Conservation (phyloP, 2,888 invertebrate species). For the Coleophora deauratella region DNA sequence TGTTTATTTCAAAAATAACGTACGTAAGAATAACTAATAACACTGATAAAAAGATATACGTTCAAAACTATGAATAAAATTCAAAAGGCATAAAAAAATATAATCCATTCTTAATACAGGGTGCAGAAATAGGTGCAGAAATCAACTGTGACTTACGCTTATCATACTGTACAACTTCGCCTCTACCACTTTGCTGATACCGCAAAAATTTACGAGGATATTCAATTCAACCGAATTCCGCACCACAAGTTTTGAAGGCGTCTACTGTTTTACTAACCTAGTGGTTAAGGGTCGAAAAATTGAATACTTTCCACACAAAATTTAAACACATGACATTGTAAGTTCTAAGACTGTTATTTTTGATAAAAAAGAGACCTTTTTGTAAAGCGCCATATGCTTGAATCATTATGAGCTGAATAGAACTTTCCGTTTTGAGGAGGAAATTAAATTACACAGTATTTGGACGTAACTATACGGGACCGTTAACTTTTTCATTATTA, state of each 20-base stretch:
- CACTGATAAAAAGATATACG: too few species aligned
- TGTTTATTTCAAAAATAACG: too few species aligned
- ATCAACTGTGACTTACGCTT: too few species aligned
- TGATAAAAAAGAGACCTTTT: conserved; percentile 22
- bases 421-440: conserved; percentile 39
- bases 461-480: conserved; percentile 31
- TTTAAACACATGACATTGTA: conserved; percentile 13
- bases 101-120: too few species aligned
- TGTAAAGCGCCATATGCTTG: conserved; percentile 47
- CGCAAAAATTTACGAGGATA: too few species aligned
- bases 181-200: too few species aligned
- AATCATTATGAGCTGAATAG: conserved; percentile 40
- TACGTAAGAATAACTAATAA: too few species aligned
- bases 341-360: not conserved
- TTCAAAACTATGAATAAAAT: too few species aligned
- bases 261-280: not conserved
- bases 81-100: too few species aligned
- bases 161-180: too few species aligned
- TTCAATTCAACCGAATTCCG: too few species aligned
- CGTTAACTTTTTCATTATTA: conserved; percentile 33
- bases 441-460: conserved; percentile 44
- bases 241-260: not conserved
- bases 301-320: conserved; percentile 4
- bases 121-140: too few species aligned
- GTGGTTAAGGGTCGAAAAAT: not conserved